Evolutionary conservation across 2,113 vertebrate species (phyloP), one percentile per base, ranked within the genome.

Genomic region (Albula glossodonta): DNA sequence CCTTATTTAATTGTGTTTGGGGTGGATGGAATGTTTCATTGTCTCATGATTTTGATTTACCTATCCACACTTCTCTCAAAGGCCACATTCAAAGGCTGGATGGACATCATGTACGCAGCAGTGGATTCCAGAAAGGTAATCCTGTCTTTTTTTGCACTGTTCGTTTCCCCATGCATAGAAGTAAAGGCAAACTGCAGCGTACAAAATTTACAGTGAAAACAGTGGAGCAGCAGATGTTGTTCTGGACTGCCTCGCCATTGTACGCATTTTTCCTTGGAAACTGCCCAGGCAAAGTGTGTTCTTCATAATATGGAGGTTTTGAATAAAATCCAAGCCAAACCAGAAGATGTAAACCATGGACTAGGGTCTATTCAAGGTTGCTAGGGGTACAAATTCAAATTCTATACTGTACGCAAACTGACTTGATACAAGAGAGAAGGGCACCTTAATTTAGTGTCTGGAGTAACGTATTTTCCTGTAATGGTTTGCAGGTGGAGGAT

Each of bases 21-120:
- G 63, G 17, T 31, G 22, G 70, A n/a, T 31, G 70, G 22, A 74
- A 31, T 31, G 22, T 5, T 8, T 74, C 10, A 10, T 31, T 74
- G 2, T 31, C 2, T 60, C 10, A 12, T 48, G 13, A 50, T 66
- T 51, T 80, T 31, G 70, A 8, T 41, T 56, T 78, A 17, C 60
- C 31, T 51, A 6, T 25, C 51, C 4, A 15, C 12, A 8, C 51
- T 51, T 78, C 52, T 83, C 79, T 57, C 50, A 51, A 81, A 89
- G 98, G 98, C 98, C 9, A 99, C 98, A 0, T 99, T 99, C 93
- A 99, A 99, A 95, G 98, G 98, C 87, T 99, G 98, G 98, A 99
- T 99, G 98, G 98, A 99, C 93, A 99, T 99, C 91, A 99, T 99
- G 98, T 99, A 99, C 0, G 98, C 98, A 15, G 98, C 98, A 2